Evolutionary conservation across 2,797 vertebrate species (phyloP).

Genomic region (Parauchenoglanis punctatus): DNA sequence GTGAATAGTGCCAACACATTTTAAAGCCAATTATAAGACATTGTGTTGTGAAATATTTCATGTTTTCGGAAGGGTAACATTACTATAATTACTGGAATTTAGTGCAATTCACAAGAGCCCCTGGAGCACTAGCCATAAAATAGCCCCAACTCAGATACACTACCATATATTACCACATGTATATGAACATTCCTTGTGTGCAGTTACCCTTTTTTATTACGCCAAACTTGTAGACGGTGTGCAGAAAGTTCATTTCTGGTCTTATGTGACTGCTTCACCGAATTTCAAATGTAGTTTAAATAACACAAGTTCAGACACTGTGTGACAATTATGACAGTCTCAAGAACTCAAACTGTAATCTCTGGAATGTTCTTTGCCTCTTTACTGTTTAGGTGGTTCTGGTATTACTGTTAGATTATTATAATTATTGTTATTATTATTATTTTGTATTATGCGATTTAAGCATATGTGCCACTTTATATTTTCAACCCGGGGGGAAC

Average conservation of each 20-base stretch:
- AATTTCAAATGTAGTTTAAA: not conserved
- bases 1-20: not conserved
- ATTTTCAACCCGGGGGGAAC: not conserved
- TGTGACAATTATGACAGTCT: not conserved
- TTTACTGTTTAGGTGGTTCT: not conserved
- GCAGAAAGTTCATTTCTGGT: not conserved
- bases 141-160: not conserved
- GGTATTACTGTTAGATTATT: not conserved
- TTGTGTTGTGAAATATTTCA: not conserved
- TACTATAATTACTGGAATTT: slow-evolving; percentile 8
- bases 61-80: not conserved
- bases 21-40: not conserved
- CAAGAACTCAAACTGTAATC: not conserved
- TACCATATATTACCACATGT: not conserved
- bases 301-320: not conserved
- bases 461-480: not conserved
- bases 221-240: not conserved
- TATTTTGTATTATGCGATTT: not conserved
- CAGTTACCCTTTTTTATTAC: not conserved
- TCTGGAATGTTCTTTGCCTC: not conserved
- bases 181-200: not conserved
- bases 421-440: not conserved
- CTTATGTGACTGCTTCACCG: not conserved
- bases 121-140: not conserved
- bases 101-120: not conserved